Evolutionary conservation across 1,140 invertebrate species (phyloP), one percentile per base, ranked within the genome.

Genomic region (Vanessa atalanta): DNA sequence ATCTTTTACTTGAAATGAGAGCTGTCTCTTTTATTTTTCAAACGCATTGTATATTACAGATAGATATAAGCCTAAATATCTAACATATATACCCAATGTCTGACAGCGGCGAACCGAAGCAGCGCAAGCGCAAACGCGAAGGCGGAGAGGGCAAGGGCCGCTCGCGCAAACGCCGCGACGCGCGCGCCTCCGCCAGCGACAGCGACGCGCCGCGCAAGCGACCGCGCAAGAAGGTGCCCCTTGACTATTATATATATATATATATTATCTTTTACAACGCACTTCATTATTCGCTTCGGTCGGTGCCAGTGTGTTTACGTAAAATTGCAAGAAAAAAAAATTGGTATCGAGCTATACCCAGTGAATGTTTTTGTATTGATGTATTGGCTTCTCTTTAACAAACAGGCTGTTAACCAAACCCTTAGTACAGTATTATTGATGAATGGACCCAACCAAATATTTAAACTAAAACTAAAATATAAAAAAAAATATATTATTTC

Each of bases 171-270:
- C 83, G 93, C 83, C 90, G 88, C 16, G 86, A 80, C 43, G 85
- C 87, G 66, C 90, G 88, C 80, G 53, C 16, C 9, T 93, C 89
- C 80, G 95, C 94, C 71, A 95, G 94, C 65, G 96, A 95, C 55
- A 96, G 95, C 82, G 96, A 96, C 77, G 95, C 95, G 4, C 94
- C 94, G 14, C n/a, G 72, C 76, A 86, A 87, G 69, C 95, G 95
- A 86, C 93, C 94, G 70, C 89, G 93, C 37, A 95, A 94, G 85
- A 93, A 93, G 90, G 91, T 92, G 77, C 26, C 26, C 3, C 26
- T 31, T 31, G 26, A 31, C 26, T 31, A 31, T 31, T 6, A 3
- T 4, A 31, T 2, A 31, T 31, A 31, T 31, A 31, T 31, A 31
- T 31, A 31, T 31, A 31, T 31, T 31, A 6, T 31, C 26, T 31